These are phyloP conservation scores for Lutjanus campechanus DNA, from an alignment of 2,797 vertebrate genomes.

Conservation along the genomic window DNA sequence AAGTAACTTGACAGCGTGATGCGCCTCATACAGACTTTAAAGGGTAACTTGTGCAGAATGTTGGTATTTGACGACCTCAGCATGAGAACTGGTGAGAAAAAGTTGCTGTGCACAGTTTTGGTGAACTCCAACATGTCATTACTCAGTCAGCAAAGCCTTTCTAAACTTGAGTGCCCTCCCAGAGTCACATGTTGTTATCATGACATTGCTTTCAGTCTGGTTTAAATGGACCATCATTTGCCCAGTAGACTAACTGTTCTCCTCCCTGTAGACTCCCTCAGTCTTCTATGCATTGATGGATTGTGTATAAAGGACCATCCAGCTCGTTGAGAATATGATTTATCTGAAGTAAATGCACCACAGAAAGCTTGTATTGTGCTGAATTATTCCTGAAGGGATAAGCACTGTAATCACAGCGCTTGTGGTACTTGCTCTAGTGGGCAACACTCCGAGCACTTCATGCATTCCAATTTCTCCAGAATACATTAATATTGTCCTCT, in stretches of 20 bases:
- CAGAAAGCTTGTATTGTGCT: constrained; percentile 43
- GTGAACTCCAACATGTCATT: not conserved
- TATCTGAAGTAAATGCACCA: constrained; percentile 44
- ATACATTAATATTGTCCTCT: constrained; percentile 69
- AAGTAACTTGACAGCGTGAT: too few species aligned
- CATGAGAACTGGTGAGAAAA: not conserved
- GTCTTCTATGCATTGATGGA: constrained; percentile 23
- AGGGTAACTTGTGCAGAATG: too few species aligned
- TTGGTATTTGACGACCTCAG: too few species aligned
- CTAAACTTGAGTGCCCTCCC: not conserved
- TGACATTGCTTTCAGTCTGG: not conserved
- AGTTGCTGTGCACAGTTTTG: not conserved
- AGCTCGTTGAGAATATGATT: constrained; percentile 49
- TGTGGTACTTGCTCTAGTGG: constrained; percentile 48
- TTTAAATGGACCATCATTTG: constrained; percentile 25
- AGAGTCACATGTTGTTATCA: not conserved
- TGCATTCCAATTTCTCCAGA: constrained; percentile 63
- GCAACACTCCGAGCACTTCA: constrained; percentile 48
- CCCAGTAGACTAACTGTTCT: not conserved
- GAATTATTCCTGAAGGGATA: constrained; percentile 58
- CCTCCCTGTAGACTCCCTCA: not conserved
- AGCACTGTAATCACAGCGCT: constrained; percentile 48
- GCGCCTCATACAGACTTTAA: too few species aligned
- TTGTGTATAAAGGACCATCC: constrained; percentile 9
- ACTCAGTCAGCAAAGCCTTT: not conserved